phyloP scores from a whole-genome alignment of 2,797 vertebrate species.

The Paguma larvata region DNA sequence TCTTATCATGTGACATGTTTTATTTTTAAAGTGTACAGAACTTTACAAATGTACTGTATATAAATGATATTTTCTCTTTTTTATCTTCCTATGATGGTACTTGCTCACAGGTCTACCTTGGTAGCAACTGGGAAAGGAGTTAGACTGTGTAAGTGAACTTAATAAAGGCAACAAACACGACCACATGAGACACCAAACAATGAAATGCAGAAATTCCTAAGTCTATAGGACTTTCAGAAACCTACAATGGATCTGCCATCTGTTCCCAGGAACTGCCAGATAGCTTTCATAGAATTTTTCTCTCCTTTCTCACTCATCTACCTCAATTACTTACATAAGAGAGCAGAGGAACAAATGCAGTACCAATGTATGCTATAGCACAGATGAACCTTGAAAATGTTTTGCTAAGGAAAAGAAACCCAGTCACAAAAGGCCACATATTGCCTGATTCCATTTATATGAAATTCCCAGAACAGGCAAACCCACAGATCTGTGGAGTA shows the following conservation, averaged over 20 bases:
- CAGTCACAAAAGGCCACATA: neutral
- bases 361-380: neutral
- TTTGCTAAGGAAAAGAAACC: slow-evolving; percentile 4
- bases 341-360: neutral
- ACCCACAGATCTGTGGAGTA: neutral
- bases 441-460: neutral
- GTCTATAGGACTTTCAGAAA: neutral
- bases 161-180: slow-evolving; percentile 19
- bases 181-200: neutral
- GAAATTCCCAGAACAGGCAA: neutral
- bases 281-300: neutral
- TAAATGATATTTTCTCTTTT: neutral
- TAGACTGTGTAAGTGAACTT: neutral
- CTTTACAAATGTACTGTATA: neutral
- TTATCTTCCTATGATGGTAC: neutral
- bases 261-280: slow-evolving; percentile 19
- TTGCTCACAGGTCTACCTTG: neutral
- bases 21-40: neutral
- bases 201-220: neutral
- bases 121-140: neutral
- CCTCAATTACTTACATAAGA: neutral
- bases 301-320: slow-evolving; percentile 3
- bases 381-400: neutral
- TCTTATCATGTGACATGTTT: neutral
- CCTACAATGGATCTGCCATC: neutral